Evolutionary conservation across 2,113 vertebrate genomes (phyloP), one percentile per base, ranked within the genome.

Genomic region (Poicephalus meyeri): DNA sequence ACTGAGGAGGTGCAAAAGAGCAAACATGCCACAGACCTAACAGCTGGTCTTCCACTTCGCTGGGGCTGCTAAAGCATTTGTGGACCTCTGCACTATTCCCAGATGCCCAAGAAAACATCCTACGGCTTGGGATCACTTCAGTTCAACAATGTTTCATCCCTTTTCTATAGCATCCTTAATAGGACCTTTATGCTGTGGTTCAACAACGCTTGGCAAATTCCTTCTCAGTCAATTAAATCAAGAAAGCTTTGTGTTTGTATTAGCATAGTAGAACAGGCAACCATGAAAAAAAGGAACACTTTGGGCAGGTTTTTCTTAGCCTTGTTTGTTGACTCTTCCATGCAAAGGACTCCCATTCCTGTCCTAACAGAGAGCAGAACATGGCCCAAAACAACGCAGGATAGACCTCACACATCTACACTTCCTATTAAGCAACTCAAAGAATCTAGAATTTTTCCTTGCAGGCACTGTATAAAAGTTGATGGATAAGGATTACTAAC

Each of bases 361-460:
- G n/a, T 86, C 33, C 29, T 91, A 78, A 61, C 9, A 47, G 29
- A 90, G 24, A 80, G 16, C 41, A 94, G n/a, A 83, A 77, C 66
- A 74, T 0, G 2, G 26, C 16, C 35, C 23, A 16, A 46, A 83
- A 16, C 53, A 74, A 78, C 24, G 16, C 52, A 84, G 31, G 66
- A 65, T 19, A 93, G 50, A 74, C 20, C 46, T 78, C 42, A 80
- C 15, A 49, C 71, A 90, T 52, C 42, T 5, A 1, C 70, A 28
- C 86, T 90, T 93, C 42, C 39, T 76, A 44, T 44, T 66, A 47
- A 88, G 46, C 14, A 88, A 26, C 44, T 61, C 61, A 25, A 90
- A 50, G 53, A 80, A 91, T 68, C 50, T 79, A 94, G 71, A 65
- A 86, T 88, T 94, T 91, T 91, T 91, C 42, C 80, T 93, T n/a